Percentiles rank a stretch among this genome's conserved stretches.
These are phyloP conservation scores for Leucoraja ocellata DNA, from an alignment of 2,797 vertebrate genomes.

Conservation along the genomic window DNA sequence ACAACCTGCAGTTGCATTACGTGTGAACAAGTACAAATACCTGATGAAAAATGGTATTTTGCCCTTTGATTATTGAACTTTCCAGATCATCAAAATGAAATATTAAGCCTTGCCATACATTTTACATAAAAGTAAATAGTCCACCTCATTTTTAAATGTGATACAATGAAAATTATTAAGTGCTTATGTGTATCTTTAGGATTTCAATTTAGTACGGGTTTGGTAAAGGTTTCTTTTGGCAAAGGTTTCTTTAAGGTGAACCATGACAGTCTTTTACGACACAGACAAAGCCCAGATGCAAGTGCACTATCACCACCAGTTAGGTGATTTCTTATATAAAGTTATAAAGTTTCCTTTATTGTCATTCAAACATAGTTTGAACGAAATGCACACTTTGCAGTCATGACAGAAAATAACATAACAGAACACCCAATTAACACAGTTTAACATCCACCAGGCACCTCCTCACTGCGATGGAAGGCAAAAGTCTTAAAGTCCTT, in stretches of 20 bases:
- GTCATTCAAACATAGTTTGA: too few species aligned
- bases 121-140: background rate
- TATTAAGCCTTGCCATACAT: background rate
- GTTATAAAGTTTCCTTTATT: too few species aligned
- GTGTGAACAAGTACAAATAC: background rate
- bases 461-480: too few species aligned
- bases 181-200: background rate
- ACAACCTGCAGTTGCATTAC: background rate
- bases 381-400: too few species aligned
- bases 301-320: background rate
- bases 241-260: background rate
- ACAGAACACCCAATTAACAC: too few species aligned
- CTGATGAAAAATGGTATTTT: background rate
- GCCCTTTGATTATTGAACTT: background rate
- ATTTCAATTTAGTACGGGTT: background rate
- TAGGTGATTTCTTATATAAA: background rate
- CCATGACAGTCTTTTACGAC: background rate
- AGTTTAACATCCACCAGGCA: too few species aligned
- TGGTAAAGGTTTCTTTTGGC: background rate
- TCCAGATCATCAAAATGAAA: background rate
- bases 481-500: too few species aligned
- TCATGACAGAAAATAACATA: too few species aligned
- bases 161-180: background rate
- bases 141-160: background rate
- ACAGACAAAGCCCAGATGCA: background rate